Conservation (phyloP, 2,888 invertebrate genomes). For the Incurvaria masculella region DNA sequence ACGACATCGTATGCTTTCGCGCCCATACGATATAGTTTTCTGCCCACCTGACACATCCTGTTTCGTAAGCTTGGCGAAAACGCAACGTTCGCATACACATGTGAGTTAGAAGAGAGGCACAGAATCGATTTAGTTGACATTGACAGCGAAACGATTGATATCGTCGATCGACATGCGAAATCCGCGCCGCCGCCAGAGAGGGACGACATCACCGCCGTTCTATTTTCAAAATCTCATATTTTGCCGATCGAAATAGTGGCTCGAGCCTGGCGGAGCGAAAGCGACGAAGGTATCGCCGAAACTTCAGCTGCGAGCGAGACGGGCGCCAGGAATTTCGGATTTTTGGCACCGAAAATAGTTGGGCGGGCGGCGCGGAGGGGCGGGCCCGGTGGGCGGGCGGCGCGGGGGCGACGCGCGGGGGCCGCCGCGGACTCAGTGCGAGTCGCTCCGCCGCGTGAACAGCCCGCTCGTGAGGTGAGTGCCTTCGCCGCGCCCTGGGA, state of each 20-base stretch:
- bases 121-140: constrained; percentile 21
- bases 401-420: constrained; percentile 15
- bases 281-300: background rate
- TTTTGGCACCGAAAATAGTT: constrained; percentile 57
- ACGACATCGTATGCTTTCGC: too few relatives aligned
- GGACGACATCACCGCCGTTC: background rate
- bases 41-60: too few relatives aligned
- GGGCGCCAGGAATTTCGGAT: constrained; percentile 47
- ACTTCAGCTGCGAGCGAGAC: constrained; percentile 26
- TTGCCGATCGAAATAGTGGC: background rate
- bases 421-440: constrained; percentile 48
- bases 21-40: too few relatives aligned
- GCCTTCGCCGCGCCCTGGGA: constrained; percentile 22
- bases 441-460: constrained; percentile 56
- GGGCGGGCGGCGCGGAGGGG: constrained; percentile 44
- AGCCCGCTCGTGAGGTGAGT: constrained; percentile 54
- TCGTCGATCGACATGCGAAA: background rate
- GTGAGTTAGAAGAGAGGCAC: constrained; percentile 8
- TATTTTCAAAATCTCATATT: background rate
- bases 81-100: too few relatives aligned
- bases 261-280: background rate
- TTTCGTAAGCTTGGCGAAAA: too few relatives aligned
- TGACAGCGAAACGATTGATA: constrained; percentile 21
- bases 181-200: background rate
- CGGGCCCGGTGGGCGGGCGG: constrained; percentile 21